Evolutionary conservation across 1,140 invertebrate genomes (phyloP), one percentile per base, ranked within the genome.

Genomic region (Hydropsyche tenuis): DNA sequence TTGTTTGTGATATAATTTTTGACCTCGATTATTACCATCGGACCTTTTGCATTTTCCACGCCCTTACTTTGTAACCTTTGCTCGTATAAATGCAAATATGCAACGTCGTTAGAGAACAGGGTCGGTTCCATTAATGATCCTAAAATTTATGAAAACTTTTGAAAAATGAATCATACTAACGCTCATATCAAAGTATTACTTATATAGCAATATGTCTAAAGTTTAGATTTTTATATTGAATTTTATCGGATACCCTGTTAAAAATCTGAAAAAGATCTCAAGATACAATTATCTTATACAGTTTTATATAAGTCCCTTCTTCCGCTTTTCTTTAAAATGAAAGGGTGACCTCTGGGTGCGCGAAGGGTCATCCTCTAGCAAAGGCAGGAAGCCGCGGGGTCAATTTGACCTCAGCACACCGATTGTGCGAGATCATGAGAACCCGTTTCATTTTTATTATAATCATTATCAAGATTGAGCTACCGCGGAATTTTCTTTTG

Each of bases 371-470:
- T n/a, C 16, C 16, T 16, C 20, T 7, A 16, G 20, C n/a, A 20
- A 53, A 53, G 42, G 27, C 63, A 65, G 63, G 63, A 65, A 65
- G 63, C 30, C 30, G 30, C 45, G 66, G 66, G 66, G 66, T 69
- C 66, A 66, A 66, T 66, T 27, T 66, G 63, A 66, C 63, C 63
- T 20, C 63, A 22, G 20, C 14, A 12, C 14, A 22, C 27, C 42
- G 63, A 66, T 66, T 22, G 63, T 66, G 63, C 12, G 56, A 62
- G 63, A 62, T 62, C 56, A 37, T 37, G 30, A 37, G 30, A 37
- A 37, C 30, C 9, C 30, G 9, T 37, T 9, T 37, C 30, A 9
- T 37, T 37, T 37, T 37, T 37, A 37, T 37, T 37, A 37, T 37
- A 37, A 37, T 37, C 30, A 37, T 37, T 37, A 37, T 37, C 30